These are phyloP conservation scores for Lepus timidus DNA, from an alignment of 2,113 vertebrate genomes.

Conservation along the genomic window DNA sequence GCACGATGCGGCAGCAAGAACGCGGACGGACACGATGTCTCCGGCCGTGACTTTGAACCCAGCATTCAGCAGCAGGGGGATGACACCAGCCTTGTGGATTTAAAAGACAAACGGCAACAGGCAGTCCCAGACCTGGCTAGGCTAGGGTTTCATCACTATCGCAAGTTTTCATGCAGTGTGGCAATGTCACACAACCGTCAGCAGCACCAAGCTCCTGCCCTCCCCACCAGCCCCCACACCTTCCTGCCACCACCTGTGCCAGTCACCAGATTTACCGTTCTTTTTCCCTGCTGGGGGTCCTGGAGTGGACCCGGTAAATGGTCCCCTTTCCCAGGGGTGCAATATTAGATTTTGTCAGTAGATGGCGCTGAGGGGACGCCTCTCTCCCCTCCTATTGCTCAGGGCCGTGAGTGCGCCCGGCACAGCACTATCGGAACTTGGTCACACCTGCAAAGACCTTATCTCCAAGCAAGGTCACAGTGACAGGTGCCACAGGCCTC, in stretches of 20 bases:
- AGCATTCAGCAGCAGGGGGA: not conserved
- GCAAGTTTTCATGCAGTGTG: not conserved
- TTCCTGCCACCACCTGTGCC: not conserved
- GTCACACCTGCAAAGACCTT: not conserved
- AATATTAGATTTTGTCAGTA: not conserved
- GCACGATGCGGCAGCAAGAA: not conserved
- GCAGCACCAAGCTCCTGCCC: not conserved
- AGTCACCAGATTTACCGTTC: not conserved
- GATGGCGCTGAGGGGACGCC: not conserved
- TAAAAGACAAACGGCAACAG: not conserved
- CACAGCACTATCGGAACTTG: not conserved
- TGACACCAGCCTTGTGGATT: not conserved
- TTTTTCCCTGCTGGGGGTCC: not conserved
- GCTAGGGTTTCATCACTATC: too few relatives aligned
- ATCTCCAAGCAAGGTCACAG: not conserved
- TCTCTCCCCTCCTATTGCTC: too few relatives aligned
- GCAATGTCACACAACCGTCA: not conserved
- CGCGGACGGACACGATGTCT: not conserved
- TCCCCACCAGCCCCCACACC: not conserved
- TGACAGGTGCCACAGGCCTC: too few relatives aligned
- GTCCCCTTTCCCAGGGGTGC: not conserved
- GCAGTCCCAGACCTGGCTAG: not conserved
- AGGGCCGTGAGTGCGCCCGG: too few relatives aligned
- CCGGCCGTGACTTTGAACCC: not conserved
- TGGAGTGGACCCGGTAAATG: not conserved